Base-by-base conservation (phyloP, 2,797 vertebrate genomes). In the Chelidonichthys spinosus region DNA sequence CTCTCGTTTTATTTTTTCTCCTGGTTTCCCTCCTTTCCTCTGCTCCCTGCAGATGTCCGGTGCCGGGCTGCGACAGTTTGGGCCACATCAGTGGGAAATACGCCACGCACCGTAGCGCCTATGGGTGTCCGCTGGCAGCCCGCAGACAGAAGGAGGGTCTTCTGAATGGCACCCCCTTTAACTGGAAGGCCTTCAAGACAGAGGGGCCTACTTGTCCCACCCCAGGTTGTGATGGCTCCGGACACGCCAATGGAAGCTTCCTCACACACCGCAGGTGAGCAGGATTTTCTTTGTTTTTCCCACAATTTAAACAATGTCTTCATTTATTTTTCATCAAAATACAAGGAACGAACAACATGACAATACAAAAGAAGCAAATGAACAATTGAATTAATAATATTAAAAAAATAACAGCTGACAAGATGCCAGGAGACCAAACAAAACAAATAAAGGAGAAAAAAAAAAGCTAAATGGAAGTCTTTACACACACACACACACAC, bases 81-180 rank as follows among this genome's bases (percentile, higher is more conserved):
- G 98, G 98, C 60, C 98, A 99, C 91, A 98, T 99, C 90, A 99
- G 98, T 0, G 98, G 98, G 70, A 99, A 99, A 88, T 99, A 99
- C 0, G 97, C 98, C 61, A 99, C 98, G 0, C 98, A 99, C 89
- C 97, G 98, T 42, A 99, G 98, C 32, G 97, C 98, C 0, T 99
- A 98, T 0, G 98, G 98, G 9, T 99, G 98, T 59, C 98, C 98
- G 0, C 92, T 99, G 67, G 98, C 97, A 0, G 97, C 98, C 39
- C 97, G 97, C 81, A 92, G 97, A 72, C 98, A 99, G 93, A 99
- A 98, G 82, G 98, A 99, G 86, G 97, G 98, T 0, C 93, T 98
- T 0, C 95, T 98, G 78, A 98, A 98, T 0, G 97, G 98, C 36
- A 96, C 96, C 0, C 95, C 97, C 0, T 98, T 99, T 81, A 97